phyloP scores from a whole-genome alignment of 2,888 invertebrate genomes.

The Empis livida region DNA sequence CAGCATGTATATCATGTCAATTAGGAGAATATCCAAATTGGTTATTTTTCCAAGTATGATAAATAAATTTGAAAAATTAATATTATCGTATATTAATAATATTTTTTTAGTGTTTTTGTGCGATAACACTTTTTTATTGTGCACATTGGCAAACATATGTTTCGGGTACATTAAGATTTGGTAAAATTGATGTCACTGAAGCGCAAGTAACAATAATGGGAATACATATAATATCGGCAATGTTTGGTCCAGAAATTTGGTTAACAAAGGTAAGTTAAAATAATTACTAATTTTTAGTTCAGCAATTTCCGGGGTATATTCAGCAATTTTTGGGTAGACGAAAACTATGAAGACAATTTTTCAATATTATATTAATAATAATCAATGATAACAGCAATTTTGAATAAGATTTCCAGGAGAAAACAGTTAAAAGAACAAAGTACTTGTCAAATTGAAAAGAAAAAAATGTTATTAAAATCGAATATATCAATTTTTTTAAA shows the following conservation, averaged over 20 bases:
- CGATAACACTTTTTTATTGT: conserved; percentile 92
- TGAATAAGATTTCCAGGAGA: too few relatives aligned
- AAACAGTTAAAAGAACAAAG: too few relatives aligned
- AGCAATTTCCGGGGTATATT: too few relatives aligned
- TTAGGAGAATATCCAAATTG: conserved; percentile 84
- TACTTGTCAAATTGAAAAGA: too few relatives aligned
- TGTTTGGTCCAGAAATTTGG: conserved; percentile 84
- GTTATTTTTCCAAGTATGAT: conserved; percentile 77
- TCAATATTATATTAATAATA: too few relatives aligned
- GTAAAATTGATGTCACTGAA: conserved; percentile 93
- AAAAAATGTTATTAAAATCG: too few relatives aligned
- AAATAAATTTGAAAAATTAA: background rate
- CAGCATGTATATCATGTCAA: conserved; percentile 89
- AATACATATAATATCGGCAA: conserved; percentile 75
- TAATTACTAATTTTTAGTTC: too few relatives aligned
- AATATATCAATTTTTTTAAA: too few relatives aligned
- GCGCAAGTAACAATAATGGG: conserved; percentile 88
- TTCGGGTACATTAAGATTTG: conserved; percentile 83
- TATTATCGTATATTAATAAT: background rate
- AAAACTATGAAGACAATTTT: too few relatives aligned
- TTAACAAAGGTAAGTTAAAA: conserved; percentile 46
- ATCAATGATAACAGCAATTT: too few relatives aligned
- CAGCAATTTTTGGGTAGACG: too few relatives aligned
- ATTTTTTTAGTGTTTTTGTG: conserved; percentile 70
- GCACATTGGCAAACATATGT: conserved; percentile 99